Evolutionary conservation across 2,888 invertebrate genomes (phyloP).

Genomic region (Pantelozetes paolii): DNA sequence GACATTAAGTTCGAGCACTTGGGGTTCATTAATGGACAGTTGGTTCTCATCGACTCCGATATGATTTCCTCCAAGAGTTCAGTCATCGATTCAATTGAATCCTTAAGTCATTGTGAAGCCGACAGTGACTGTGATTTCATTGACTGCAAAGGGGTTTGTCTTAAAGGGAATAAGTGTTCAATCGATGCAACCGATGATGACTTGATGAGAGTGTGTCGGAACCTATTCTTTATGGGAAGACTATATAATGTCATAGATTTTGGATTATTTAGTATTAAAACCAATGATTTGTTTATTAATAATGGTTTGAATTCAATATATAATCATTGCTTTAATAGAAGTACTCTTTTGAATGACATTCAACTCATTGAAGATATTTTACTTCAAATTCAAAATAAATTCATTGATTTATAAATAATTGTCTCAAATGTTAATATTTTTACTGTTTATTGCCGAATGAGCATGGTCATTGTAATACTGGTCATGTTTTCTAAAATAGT

Average conservation of each 20-base stretch:
- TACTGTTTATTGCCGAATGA: too few relatives aligned
- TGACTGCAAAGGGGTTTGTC: constrained; percentile 52
- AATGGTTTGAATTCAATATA: background rate
- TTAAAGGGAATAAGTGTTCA: constrained; percentile 38
- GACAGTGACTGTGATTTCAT: constrained; percentile 52
- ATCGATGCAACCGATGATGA: constrained; percentile 38
- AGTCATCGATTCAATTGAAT: constrained; percentile 46
- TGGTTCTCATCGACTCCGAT: constrained; percentile 50
- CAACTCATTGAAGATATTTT: background rate
- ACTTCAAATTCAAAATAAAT: constrained; percentile 3
- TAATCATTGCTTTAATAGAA: background rate
- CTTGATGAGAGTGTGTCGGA: constrained; percentile 41
- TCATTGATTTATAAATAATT: too few relatives aligned
- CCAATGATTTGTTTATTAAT: background rate
- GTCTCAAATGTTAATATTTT: too few relatives aligned
- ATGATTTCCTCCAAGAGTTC: constrained; percentile 49
- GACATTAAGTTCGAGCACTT: constrained; percentile 55
- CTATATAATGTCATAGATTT: constrained; percentile 34
- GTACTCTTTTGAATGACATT: constrained; percentile 7
- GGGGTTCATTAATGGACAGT: constrained; percentile 49
- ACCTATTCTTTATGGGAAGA: constrained; percentile 42
- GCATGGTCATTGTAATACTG: too few relatives aligned
- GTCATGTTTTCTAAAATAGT: too few relatives aligned
- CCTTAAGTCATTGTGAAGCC: constrained; percentile 47
- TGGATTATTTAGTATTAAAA: background rate